Evolutionary conservation across 2,797 vertebrate genomes (phyloP).

Genomic region (Myotis myotis): DNA sequence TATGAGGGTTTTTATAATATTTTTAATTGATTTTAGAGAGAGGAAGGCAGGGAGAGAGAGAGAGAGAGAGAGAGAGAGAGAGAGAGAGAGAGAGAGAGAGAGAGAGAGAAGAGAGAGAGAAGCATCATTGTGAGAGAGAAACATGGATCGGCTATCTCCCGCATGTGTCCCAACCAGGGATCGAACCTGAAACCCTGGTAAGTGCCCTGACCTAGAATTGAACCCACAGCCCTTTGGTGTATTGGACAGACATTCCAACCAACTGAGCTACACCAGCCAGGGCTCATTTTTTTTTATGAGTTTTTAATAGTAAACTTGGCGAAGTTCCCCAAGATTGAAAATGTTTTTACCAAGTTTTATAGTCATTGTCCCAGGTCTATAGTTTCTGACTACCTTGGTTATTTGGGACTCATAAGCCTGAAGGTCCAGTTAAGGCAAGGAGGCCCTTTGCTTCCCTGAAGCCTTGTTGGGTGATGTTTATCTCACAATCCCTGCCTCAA

Average conservation of each 20-base stretch:
- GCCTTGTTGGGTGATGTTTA: background rate
- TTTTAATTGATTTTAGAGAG: background rate
- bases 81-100: background rate
- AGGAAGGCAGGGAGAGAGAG: no score
- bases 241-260: background rate
- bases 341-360: background rate
- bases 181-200: background rate
- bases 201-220: background rate
- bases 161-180: background rate
- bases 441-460: background rate
- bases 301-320: constrained; percentile 1
- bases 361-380: background rate
- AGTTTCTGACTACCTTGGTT: background rate
- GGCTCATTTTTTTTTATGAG: background rate
- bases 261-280: background rate
- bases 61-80: background rate
- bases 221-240: background rate
- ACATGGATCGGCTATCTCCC: background rate
- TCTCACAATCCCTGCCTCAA: background rate
- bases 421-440: background rate
- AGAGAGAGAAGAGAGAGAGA: background rate
- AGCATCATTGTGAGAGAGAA: background rate
- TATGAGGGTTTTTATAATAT: background rate
- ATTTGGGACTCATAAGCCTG: background rate
- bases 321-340: background rate